Evolutionary conservation across 2,888 invertebrate genomes (phyloP).

Genomic region (Eucera pruinosa): DNA sequence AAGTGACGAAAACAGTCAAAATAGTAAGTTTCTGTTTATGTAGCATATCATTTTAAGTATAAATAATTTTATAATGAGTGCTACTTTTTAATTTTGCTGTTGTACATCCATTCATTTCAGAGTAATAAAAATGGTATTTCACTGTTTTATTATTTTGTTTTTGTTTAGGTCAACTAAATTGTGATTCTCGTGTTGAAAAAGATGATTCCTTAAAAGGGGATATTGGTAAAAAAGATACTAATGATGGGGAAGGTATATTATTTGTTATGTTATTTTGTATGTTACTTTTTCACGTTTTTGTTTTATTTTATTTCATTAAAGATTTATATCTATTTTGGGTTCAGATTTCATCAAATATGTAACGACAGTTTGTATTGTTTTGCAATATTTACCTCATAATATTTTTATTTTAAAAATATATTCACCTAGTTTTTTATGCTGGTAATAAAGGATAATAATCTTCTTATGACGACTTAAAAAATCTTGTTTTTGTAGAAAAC

Average conservation of each 20-base stretch:
- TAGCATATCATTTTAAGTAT: background rate
- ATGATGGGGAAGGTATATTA: slow-evolving; percentile 80
- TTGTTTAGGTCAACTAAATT: slow-evolving; percentile 81
- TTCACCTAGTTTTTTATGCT: slow-evolving; percentile 9
- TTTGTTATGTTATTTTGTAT: too few relatives aligned
- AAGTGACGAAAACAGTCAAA: slow-evolving; percentile 80
- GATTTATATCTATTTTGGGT: slow-evolving; percentile 2
- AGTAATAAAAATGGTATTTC: slow-evolving; percentile 24
- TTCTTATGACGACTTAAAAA: slow-evolving; percentile 9
- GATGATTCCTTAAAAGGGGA: slow-evolving; percentile 79
- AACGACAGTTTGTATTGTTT: background rate
- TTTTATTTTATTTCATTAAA: slow-evolving; percentile 9
- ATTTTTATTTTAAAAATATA: slow-evolving; percentile 2
- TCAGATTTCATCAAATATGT: background rate
- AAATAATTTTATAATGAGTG: slow-evolving; percentile 28
- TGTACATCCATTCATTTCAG: slow-evolving; percentile 20
- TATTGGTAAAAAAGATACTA: slow-evolving; percentile 79
- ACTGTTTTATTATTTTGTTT: slow-evolving; percentile 69
- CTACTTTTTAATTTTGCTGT: slow-evolving; percentile 38
- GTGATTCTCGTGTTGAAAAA: slow-evolving; percentile 80
- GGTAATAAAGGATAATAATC: background rate
- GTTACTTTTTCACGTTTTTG: slow-evolving; percentile 61
- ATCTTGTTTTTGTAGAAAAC: slow-evolving; percentile 69
- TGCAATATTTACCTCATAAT: slow-evolving; percentile 8
- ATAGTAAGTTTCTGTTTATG: slow-evolving; percentile 73